A percentile compares a stretch with the other conserved stretches of the same genome.
These are phyloP conservation scores for Cynopterus brachyotis DNA, from an alignment of 2,113 vertebrate species.

Conservation along the genomic window DNA sequence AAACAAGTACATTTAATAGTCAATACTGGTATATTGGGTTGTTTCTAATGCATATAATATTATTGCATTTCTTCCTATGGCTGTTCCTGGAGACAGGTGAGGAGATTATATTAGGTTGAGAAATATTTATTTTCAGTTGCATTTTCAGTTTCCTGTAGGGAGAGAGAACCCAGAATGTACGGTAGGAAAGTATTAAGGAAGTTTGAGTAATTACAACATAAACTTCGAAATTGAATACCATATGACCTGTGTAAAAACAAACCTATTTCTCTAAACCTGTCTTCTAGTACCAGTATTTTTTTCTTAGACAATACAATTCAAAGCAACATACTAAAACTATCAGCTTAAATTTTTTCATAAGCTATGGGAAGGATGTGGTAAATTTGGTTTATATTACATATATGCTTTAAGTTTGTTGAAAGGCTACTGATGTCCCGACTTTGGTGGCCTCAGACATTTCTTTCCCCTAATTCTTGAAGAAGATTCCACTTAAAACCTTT, in stretches of 20 bases:
- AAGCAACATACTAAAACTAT: not conserved
- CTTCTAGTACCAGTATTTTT: slow-evolving; percentile 1
- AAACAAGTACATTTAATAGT: not conserved
- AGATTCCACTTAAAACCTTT: not conserved
- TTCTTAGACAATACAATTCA: not conserved
- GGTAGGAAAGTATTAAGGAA: not conserved
- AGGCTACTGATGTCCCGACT: not conserved
- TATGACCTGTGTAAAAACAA: not conserved
- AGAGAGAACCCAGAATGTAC: not conserved
- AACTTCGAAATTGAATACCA: not conserved
- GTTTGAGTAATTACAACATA: not conserved
- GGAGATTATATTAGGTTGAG: slow-evolving; percentile 22
- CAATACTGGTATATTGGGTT: slow-evolving; percentile 11
- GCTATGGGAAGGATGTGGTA: not conserved
- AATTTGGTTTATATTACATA: not conserved
- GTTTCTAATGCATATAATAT: not conserved
- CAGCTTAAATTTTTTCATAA: not conserved
- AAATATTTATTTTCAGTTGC: slow-evolving; percentile 62
- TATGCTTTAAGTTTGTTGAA: not conserved
- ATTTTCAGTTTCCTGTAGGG: slow-evolving; percentile 40
- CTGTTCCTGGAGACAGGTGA: slow-evolving; percentile 1
- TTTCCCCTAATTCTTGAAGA: not conserved
- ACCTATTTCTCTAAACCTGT: not conserved
- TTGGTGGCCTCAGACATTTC: not conserved
- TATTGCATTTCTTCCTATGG: slow-evolving; percentile 15